phyloP scores from a whole-genome alignment of 1,140 invertebrate species.

The Probaryconus sp. region DNA sequence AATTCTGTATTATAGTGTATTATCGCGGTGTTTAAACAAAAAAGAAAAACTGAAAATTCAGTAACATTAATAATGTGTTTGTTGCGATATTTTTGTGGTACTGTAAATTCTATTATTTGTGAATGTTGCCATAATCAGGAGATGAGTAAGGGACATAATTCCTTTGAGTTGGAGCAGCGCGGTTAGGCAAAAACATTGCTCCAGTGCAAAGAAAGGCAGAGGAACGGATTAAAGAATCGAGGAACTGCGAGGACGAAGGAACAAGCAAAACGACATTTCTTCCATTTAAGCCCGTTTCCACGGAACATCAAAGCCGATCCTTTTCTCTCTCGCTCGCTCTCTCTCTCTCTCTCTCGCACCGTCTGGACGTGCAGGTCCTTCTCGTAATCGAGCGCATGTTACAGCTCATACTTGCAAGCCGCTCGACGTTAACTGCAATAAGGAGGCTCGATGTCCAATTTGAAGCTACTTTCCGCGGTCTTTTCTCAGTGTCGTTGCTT shows the following conservation, averaged over 20 bases:
- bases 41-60: too few relatives aligned
- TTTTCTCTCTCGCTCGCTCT: slow-evolving; percentile 38
- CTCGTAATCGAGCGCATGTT: slow-evolving; percentile 54
- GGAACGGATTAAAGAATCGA: slow-evolving; percentile 56
- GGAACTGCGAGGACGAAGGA: slow-evolving; percentile 48
- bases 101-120: too few relatives aligned
- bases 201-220: slow-evolving; percentile 33
- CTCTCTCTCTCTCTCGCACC: slow-evolving; percentile 40
- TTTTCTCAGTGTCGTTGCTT: slow-evolving; percentile 28
- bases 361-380: slow-evolving; percentile 27
- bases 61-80: slow-evolving; percentile 1
- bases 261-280: slow-evolving; percentile 62
- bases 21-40: too few relatives aligned
- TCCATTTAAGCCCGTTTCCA: slow-evolving; percentile 65
- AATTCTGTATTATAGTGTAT: too few relatives aligned
- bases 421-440: slow-evolving; percentile 51
- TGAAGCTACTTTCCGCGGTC: slow-evolving; percentile 37
- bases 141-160: slow-evolving; percentile 39
- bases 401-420: slow-evolving; percentile 60
- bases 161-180: slow-evolving; percentile 29
- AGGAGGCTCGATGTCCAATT: slow-evolving; percentile 57
- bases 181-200: slow-evolving; percentile 48
- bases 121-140: slow-evolving; percentile 5
- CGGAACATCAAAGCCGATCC: slow-evolving; percentile 62
- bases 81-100: slow-evolving; percentile 8